Conservation (phyloP, 2,797 vertebrate genomes). For the Centropyge bicolor region DNA sequence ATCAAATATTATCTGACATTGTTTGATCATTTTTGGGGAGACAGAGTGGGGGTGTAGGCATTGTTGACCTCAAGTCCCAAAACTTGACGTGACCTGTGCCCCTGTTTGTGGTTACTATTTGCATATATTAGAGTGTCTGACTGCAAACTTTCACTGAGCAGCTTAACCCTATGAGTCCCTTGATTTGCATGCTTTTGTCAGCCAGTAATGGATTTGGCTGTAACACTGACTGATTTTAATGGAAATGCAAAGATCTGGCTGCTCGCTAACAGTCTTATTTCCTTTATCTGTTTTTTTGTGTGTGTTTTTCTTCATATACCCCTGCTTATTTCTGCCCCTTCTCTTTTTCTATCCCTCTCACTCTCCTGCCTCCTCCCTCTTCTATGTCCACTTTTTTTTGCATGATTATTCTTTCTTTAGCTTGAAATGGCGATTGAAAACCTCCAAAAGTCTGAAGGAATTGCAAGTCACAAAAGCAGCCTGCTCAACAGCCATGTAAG, state of each 20-base stretch:
- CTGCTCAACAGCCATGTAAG: slow-evolving; percentile 99
- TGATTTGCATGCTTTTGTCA: slow-evolving; percentile 87
- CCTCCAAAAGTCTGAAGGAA: slow-evolving; percentile 99
- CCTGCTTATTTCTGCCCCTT: slow-evolving; percentile 72
- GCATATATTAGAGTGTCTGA: slow-evolving; percentile 84
- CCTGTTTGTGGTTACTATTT: slow-evolving; percentile 82
- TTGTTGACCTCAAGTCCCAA: slow-evolving; percentile 70
- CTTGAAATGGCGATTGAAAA: slow-evolving; percentile 99
- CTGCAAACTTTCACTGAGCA: slow-evolving; percentile 74
- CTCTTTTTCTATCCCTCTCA: slow-evolving; percentile 65
- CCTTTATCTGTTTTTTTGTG: slow-evolving; percentile 84
- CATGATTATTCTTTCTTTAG: slow-evolving; percentile 92
- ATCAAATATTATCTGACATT: slow-evolving; percentile 5
- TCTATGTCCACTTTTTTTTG: slow-evolving; percentile 74
- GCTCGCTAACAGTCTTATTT: slow-evolving; percentile 93
- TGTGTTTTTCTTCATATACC: slow-evolving; percentile 51
- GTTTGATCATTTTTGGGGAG: slow-evolving; percentile 15
- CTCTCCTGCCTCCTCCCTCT: slow-evolving; percentile 67
- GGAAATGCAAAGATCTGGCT: slow-evolving; percentile 88
- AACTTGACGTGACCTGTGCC: slow-evolving; percentile 75
- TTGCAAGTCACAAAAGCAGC: slow-evolving; percentile 99
- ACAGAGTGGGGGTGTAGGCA: slow-evolving; percentile 20
- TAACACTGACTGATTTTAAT: slow-evolving; percentile 86
- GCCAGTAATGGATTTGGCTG: slow-evolving; percentile 83
- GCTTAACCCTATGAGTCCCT: slow-evolving; percentile 82